A percentile compares a stretch with the other conserved stretches of the same genome.
phyloP scores from a whole-genome alignment of 2,888 invertebrate genomes.

The Scaptomyza tumidula region DNA sequence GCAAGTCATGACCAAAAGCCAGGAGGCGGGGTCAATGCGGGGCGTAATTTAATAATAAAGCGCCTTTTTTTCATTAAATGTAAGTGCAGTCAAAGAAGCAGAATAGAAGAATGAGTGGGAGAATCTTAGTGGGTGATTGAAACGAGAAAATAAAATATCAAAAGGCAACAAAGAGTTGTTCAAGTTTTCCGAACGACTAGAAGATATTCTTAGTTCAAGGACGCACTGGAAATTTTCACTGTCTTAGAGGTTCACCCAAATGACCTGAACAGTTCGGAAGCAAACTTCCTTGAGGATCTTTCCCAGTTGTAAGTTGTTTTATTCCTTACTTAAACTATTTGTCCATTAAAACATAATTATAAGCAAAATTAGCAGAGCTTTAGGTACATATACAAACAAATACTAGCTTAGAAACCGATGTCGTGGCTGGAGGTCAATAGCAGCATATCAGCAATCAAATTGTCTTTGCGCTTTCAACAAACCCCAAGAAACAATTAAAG shows the following conservation, averaged over 20 bases:
- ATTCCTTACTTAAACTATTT: background rate
- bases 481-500: slow-evolving; percentile 72
- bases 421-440: slow-evolving; percentile 16
- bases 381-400: too few species aligned
- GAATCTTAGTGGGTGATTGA: background rate
- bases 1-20: slow-evolving; percentile 33
- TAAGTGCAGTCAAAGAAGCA: slow-evolving; percentile 52
- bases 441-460: slow-evolving; percentile 61
- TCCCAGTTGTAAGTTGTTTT: background rate
- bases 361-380: background rate
- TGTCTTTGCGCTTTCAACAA: slow-evolving; percentile 68
- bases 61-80: slow-evolving; percentile 71
- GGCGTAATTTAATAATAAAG: slow-evolving; percentile 74
- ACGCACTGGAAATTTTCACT: too few species aligned
- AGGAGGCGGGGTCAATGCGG: slow-evolving; percentile 5
- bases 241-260: too few species aligned
- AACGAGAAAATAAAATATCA: background rate
- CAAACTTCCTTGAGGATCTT: too few species aligned
- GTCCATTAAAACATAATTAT: background rate
- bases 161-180: slow-evolving; percentile 22
- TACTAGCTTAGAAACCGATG: background rate
- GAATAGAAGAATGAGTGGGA: background rate
- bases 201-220: background rate
- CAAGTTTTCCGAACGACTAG: background rate
- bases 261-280: background rate